phyloP scores from a whole-genome alignment of 2,113 vertebrate species.

The Corynorhinus townsendii region DNA sequence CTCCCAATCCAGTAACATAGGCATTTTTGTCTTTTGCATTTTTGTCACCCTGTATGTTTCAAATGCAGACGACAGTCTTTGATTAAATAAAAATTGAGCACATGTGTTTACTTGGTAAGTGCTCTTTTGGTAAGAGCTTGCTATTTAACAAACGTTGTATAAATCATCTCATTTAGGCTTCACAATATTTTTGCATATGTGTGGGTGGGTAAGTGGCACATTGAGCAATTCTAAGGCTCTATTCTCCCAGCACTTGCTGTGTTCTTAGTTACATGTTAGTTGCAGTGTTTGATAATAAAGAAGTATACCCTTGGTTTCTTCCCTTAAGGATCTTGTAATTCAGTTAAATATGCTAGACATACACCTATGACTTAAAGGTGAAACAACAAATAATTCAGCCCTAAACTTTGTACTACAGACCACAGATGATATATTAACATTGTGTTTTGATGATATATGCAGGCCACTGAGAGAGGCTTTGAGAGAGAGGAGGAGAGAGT shows the following conservation, averaged over 20 bases:
- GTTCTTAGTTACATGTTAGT: not conserved
- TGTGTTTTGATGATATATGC: not conserved
- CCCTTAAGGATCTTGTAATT: constrained; percentile 32
- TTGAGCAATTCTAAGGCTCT: not conserved
- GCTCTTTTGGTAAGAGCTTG: not conserved
- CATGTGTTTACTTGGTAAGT: not conserved
- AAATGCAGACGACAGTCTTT: not conserved
- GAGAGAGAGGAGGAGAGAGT: not conserved
- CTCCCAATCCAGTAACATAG: not conserved
- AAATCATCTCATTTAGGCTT: not conserved
- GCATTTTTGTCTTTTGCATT: not conserved
- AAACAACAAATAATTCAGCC: not conserved
- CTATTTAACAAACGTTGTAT: not conserved
- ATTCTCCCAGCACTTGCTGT: not conserved
- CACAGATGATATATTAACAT: not conserved
- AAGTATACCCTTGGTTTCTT: not conserved
- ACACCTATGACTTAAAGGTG: not conserved
- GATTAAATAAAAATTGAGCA: not conserved
- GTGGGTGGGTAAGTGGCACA: not conserved
- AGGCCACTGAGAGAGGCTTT: not conserved
- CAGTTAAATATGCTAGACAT: not conserved
- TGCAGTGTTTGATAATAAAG: not conserved
- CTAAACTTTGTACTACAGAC: not conserved
- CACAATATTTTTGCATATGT: no score
- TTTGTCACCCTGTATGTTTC: not conserved